Evolutionary conservation across 2,888 invertebrate species (phyloP).

Genomic region (Leucophora obtusa): DNA sequence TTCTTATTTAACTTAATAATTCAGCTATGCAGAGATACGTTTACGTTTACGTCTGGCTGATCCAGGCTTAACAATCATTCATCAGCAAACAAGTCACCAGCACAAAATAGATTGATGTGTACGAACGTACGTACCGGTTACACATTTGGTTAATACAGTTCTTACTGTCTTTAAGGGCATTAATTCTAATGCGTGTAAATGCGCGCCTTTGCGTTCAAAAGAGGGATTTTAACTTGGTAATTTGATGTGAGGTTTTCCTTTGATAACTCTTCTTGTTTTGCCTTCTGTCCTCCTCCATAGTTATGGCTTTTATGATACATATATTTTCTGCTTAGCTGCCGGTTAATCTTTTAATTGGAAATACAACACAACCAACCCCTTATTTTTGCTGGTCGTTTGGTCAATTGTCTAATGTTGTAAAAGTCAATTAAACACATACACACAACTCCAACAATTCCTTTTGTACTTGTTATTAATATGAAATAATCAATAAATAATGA

Average conservation of each 20-base stretch:
- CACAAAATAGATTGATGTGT: conserved; percentile 9
- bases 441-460: not conserved
- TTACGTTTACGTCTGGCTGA: no score
- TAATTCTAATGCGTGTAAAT: conserved; percentile 2
- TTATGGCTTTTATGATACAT: not conserved
- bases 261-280: not conserved
- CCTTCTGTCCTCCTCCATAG: not conserved
- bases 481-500: not conserved
- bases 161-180: not conserved
- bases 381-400: not conserved
- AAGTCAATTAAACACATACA: conserved; percentile 28
- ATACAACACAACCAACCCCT: not conserved
- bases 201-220: not conserved
- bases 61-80: not conserved
- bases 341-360: conserved; percentile 12
- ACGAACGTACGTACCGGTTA: not conserved
- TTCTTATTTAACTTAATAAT: no score
- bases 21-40: no score
- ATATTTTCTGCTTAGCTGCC: not conserved
- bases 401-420: conserved; percentile 15
- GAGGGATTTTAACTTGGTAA: conserved; percentile 14
- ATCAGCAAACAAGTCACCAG: not conserved
- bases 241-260: not conserved
- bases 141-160: not conserved
- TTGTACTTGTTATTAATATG: not conserved